These are phyloP conservation scores for Drosophila greeni DNA, from an alignment of 2,888 invertebrate genomes.

Conservation along the genomic window DNA sequence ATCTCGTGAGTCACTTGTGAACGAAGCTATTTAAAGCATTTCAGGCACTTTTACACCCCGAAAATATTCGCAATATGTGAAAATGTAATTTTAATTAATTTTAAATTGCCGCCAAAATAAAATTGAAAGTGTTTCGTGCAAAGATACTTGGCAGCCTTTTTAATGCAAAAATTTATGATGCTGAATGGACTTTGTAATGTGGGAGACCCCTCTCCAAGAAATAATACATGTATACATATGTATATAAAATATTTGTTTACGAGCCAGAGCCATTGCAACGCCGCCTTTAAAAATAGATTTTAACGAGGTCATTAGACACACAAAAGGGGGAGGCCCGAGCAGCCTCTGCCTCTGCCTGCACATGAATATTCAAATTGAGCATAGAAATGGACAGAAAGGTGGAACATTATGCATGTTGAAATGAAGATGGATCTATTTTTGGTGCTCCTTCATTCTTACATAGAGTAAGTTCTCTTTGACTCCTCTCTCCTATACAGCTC, in stretches of 20 bases:
- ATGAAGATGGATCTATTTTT: constrained; percentile 26
- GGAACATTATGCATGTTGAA: constrained; percentile 13
- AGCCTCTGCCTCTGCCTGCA: constrained; percentile 3
- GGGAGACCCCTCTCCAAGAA: constrained; percentile 51
- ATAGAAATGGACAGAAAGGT: constrained; percentile 34
- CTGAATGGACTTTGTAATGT: constrained; percentile 45
- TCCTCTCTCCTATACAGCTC: not conserved
- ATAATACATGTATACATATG: constrained; percentile 7
- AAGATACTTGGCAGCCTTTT: constrained; percentile 38
- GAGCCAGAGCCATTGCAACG: constrained; percentile 46
- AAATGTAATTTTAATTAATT: constrained; percentile 57
- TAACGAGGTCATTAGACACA: constrained; percentile 73
- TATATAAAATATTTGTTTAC: constrained; percentile 13
- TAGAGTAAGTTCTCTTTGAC: not conserved
- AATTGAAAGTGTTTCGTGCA: constrained; percentile 50
- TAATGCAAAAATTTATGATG: constrained; percentile 18
- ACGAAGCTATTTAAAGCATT: constrained; percentile 48
- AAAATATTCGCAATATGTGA: constrained; percentile 44
- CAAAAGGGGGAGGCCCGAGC: constrained; percentile 13
- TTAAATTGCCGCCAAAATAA: constrained; percentile 36
- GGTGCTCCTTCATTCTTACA: not conserved
- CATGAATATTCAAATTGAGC: constrained; percentile 34
- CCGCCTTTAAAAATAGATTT: constrained; percentile 62
- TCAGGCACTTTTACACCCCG: constrained; percentile 17
- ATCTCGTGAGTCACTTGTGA: constrained; percentile 60